Evolutionary conservation across 2,888 invertebrate species (phyloP), one percentile per base, ranked within the genome.

Genomic region (Quadroppia sp.): DNA sequence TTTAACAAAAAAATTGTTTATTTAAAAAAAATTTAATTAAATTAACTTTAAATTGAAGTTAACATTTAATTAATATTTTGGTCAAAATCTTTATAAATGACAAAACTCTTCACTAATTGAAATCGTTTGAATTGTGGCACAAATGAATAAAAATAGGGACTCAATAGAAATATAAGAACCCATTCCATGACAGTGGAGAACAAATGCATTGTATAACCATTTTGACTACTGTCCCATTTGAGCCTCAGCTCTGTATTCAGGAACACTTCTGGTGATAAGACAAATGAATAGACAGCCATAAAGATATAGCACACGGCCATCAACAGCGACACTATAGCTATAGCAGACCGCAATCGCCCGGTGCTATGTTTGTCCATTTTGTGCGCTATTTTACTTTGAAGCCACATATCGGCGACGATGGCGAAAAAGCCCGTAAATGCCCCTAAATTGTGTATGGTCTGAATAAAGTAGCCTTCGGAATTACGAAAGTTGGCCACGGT

Each of bases 211-310:
- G 13, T 1, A 64, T 64, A 64, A 15, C 64, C 64, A 1, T 3
- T 40, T 36, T 64, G n/a, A 64, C 20, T 64, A 64, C 64, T 64
- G 20, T 64, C 36, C 64, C 64, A 64, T n/a, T 64, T 64, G 9
- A 64, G 32, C 40, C 64, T 36, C 1, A 36, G 7, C 6, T 32
- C 30, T 36, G 1, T 40, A n/a, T 64, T 20, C 1, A 6, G 3
- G 1, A 64, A 7, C 20, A 40, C 40, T 2, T 32, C 64, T 2
- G 64, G 64, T 4, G n/a, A 64, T 4, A 64, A 32, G 9, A 9
- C 1, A 20, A 36, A 64, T 1, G 64, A 64, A 7, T 20, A 17
- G 13, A 64, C n/a, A 7, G 64, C 1, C 9, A 64, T 20, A 2
- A 36, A 17, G n/a, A 36, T 36, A 20, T 64, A 64, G 13, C n/a